Evolutionary conservation across 2,888 invertebrate species (phyloP), one percentile per base, ranked within the genome.

Genomic region (Belgica antarctica): DNA sequence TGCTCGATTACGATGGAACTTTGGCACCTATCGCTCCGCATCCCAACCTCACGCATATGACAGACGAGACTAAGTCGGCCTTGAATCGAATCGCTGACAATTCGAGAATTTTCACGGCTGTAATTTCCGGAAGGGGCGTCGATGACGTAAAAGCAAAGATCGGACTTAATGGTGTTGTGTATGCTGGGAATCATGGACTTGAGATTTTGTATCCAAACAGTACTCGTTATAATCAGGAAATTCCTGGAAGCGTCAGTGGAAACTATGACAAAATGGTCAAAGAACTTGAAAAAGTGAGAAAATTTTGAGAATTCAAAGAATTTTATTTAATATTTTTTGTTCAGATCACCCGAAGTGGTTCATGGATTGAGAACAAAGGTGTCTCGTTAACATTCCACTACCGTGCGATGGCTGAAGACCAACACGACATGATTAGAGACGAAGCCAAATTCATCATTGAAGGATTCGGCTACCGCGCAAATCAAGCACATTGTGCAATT

Each of bases 291-390:
- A 85, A 86, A 75, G 82, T 84, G 75, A 72, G 66, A 34, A 57
- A 46, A 46, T 22, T 57, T 46, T 66, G 31, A 15, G 17, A 25
- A 69, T n/a, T 17, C 15, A 66, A 62, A 31, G 28, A 12, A 34
- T 12, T 28, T 52, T 71, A 25, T 34, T 71, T 28, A 25, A n/a
- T 68, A n/a, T n/a, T 27, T 63, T 24, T 15, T 19, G 66, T 62
- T 27, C 25, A 86, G 86, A 84, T 88, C 1, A 88, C 87, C 73
- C 83, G 81, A 72, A 85, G 88, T 72, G 88, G 88, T 2, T 88
- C 88, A 0, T 89, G 89, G 89, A 87, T 89, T 0, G 89, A 89
- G 76, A 88, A 89, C 76, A 89, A 89, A 76, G 86, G 85, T 1
- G 86, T 88, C 0, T 81, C 89, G 0, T 77, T 89, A 52, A 89